Evolutionary conservation across 2,888 invertebrate genomes (phyloP).

Genomic region (Odontothrips loti): DNA sequence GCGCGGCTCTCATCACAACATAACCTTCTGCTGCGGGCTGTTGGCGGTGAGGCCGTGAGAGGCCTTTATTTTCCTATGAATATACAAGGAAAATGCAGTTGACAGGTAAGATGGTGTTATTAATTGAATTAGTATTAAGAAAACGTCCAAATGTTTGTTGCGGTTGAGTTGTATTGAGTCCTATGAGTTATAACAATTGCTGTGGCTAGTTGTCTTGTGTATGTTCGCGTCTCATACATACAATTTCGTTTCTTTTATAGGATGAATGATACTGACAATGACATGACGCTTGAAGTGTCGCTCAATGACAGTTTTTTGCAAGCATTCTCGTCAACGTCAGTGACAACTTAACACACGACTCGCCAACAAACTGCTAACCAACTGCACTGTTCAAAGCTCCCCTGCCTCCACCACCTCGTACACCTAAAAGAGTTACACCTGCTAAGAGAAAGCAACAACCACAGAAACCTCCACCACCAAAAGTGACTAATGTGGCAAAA

Average conservation of each 20-base stretch:
- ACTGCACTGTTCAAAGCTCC: too few relatives aligned
- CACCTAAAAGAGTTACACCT: too few relatives aligned
- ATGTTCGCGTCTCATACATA: neutral
- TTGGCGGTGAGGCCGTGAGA: neutral
- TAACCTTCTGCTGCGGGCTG: neutral
- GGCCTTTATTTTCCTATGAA: neutral
- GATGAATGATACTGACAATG: neutral
- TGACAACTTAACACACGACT: too few relatives aligned
- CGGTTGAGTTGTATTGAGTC: neutral
- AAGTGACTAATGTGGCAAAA: too few relatives aligned
- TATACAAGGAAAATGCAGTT: neutral
- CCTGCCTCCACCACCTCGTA: too few relatives aligned
- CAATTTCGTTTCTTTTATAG: neutral
- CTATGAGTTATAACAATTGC: neutral
- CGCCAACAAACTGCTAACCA: too few relatives aligned
- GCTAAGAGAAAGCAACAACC: too few relatives aligned
- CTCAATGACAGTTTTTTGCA: conserved; percentile 12
- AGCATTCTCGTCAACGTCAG: too few relatives aligned
- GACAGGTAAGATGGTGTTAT: neutral
- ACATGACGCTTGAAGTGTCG: neutral
- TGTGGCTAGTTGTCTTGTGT: too few relatives aligned
- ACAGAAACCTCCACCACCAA: neutral
- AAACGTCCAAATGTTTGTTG: neutral
- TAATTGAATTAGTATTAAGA: conserved; percentile 8
- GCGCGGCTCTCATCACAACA: neutral